A percentile compares a stretch with the other conserved stretches of the same genome.
Conservation (phyloP, 2,888 invertebrate genomes). For the Embidobia sp. region DNA sequence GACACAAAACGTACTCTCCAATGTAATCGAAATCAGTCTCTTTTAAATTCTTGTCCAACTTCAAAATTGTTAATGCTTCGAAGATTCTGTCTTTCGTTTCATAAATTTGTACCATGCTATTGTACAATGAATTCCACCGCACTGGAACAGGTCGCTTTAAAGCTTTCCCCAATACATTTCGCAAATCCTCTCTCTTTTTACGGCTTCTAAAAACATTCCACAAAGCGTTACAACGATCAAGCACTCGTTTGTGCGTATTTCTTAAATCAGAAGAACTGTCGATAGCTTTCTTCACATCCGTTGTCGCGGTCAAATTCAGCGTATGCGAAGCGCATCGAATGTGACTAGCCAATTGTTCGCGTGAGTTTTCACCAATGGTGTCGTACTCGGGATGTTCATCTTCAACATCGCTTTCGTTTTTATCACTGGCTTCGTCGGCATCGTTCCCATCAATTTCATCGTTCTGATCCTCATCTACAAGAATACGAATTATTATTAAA, state of each 20-base stretch:
- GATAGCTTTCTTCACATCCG: background rate
- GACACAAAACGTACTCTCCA: conserved; percentile 7
- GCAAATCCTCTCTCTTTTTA: background rate
- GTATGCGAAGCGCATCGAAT: background rate
- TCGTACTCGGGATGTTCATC: too few relatives aligned
- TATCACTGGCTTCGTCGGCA: too few relatives aligned
- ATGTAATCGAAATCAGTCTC: conserved; percentile 12
- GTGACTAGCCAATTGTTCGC: background rate
- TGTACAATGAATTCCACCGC: background rate
- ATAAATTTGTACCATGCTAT: background rate
- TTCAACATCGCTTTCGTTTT: too few relatives aligned
- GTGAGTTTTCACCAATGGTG: too few relatives aligned
- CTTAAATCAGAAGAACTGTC: background rate
- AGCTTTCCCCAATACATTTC: background rate
- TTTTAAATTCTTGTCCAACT: background rate
- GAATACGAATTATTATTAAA: too few relatives aligned
- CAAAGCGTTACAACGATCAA: background rate
- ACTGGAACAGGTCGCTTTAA: background rate
- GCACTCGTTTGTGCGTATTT: background rate
- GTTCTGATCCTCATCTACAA: too few relatives aligned
- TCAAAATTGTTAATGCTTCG: too few relatives aligned
- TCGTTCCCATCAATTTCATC: too few relatives aligned
- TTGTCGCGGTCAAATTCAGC: background rate
- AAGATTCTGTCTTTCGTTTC: too few relatives aligned
- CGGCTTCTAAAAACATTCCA: background rate